These are phyloP conservation scores for Lethenteron reissneri DNA, from an alignment of 2,113 vertebrate genomes.

Conservation along the genomic window DNA sequence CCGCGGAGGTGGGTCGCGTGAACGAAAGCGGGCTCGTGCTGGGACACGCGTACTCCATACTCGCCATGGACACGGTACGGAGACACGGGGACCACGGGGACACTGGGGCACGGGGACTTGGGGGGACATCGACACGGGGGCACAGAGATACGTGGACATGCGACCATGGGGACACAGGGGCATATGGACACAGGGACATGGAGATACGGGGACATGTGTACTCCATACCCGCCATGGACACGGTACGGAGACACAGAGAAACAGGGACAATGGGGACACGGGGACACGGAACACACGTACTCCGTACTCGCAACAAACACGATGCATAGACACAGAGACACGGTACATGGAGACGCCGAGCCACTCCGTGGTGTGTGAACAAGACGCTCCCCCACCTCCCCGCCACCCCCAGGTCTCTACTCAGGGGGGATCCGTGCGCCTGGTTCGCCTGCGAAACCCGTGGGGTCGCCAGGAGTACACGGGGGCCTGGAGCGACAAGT, in stretches of 20 bases:
- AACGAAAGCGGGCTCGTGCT: neutral
- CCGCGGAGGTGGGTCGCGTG: neutral
- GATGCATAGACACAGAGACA: neutral
- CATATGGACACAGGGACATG: no score
- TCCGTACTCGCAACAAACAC: neutral
- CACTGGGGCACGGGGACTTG: no score
- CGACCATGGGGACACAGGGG: no score
- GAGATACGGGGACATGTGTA: neutral
- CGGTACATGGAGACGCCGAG: no score
- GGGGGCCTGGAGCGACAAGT: neutral
- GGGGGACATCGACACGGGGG: no score
- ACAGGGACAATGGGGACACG: no score
- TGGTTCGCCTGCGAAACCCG: constrained; percentile 35
- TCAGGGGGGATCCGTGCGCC: constrained; percentile 15
- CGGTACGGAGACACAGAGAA: neutral
- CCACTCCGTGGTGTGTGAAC: no score
- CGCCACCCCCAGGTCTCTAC: constrained; percentile 19
- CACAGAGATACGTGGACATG: no score
- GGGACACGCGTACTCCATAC: constrained; percentile 5
- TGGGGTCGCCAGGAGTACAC: constrained; percentile 39
- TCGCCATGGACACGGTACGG: neutral
- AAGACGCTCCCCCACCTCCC: neutral
- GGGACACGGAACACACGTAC: neutral
- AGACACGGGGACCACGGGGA: no score
- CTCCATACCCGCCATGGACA: neutral